Evolutionary conservation across 2,113 vertebrate genomes (phyloP).

Genomic region (Datnioides undecimradiatus): DNA sequence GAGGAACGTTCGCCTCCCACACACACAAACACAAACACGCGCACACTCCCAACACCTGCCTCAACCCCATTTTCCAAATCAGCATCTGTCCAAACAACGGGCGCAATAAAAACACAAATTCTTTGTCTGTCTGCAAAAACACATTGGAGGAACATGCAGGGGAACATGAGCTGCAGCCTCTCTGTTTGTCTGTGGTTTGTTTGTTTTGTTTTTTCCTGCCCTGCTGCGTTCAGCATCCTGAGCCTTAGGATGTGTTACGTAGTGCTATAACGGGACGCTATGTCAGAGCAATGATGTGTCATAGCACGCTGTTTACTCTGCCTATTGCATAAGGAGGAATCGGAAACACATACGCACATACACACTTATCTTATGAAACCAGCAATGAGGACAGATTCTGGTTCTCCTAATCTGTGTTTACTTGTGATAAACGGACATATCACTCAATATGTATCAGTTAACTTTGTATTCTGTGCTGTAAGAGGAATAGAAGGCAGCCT

Average conservation of each 20-base stretch:
- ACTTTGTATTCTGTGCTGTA: background rate
- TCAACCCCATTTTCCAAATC: conserved; percentile 53
- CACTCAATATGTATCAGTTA: background rate
- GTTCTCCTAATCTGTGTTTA: conserved; percentile 6
- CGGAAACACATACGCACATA: conserved; percentile 20
- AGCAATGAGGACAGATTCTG: background rate
- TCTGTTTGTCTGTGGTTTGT: conserved; percentile 49
- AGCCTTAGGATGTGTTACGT: conserved; percentile 63
- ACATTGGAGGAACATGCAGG: conserved; percentile 3
- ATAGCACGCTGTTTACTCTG: conserved; percentile 71
- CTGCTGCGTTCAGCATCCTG: conserved; percentile 30
- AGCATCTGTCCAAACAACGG: conserved; percentile 71
- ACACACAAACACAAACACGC: conserved; percentile 34
- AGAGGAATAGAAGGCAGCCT: background rate
- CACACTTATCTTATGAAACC: conserved; percentile 36
- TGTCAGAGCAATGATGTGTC: conserved; percentile 68
- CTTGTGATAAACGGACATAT: background rate
- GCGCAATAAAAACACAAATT: conserved; percentile 20
- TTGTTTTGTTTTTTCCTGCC: conserved; percentile 25
- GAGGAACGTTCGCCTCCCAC: conserved; percentile 49
- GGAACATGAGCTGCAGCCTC: conserved; percentile 21
- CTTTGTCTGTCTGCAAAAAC: conserved; percentile 22
- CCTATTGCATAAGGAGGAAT: conserved; percentile 66
- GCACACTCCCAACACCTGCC: conserved; percentile 49
- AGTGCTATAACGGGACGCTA: conserved; percentile 57